Conservation (phyloP, 2,113 vertebrate genomes). For the Galemys pyrenaicus region DNA sequence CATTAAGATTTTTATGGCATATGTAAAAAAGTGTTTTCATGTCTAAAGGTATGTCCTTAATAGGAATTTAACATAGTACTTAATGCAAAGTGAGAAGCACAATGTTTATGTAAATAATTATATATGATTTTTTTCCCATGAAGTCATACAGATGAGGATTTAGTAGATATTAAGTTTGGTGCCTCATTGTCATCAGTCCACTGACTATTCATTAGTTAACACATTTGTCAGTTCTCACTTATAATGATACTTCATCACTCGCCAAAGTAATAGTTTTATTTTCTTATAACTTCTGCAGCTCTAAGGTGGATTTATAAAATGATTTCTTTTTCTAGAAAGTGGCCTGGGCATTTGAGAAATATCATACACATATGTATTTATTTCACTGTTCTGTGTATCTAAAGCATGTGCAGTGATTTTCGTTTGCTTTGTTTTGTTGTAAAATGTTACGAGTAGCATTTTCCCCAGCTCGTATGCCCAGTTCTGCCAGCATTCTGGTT, state of each 20-base stretch:
- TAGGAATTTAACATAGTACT: background rate
- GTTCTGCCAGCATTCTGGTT: background rate
- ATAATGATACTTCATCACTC: background rate
- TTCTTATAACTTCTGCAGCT: background rate
- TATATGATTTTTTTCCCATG: background rate
- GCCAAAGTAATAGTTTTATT: background rate
- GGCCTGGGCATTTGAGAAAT: background rate
- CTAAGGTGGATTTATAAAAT: background rate
- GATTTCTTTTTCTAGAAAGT: background rate
- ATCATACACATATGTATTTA: background rate
- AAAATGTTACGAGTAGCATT: background rate
- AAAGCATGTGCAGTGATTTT: background rate
- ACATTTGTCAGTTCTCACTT: background rate
- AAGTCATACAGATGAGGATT: background rate
- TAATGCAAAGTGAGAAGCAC: background rate
- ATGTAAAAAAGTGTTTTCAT: background rate
- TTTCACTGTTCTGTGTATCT: background rate
- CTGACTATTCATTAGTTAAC: slow-evolving; percentile 2
- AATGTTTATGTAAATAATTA: background rate
- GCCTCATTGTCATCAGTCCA: background rate
- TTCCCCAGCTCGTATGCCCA: background rate
- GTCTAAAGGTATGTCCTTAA: background rate
- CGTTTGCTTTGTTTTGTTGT: background rate
- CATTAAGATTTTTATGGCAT: background rate
- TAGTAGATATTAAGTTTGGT: background rate